Evolutionary conservation across 2,113 vertebrate species (phyloP).

Genomic region (Amphiprion ocellaris): DNA sequence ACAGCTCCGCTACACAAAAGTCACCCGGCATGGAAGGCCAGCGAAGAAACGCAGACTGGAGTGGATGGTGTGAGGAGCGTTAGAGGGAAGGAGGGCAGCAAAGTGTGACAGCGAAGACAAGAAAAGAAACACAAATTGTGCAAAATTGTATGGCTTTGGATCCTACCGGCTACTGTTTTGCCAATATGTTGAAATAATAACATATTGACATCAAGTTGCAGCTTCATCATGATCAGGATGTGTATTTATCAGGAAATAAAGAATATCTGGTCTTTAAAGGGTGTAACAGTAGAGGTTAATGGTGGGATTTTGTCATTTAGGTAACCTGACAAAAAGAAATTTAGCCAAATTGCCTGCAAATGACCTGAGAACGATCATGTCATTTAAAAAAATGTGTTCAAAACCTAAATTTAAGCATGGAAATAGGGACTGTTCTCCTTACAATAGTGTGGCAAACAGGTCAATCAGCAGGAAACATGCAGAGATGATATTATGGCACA

Average conservation of each 20-base stretch:
- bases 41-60: conserved; percentile 57
- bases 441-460: conserved; percentile 35
- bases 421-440: conserved; percentile 25
- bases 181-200: conserved; percentile 20
- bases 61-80: conserved; percentile 25
- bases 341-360: conserved; percentile 42
- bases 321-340: conserved; percentile 47
- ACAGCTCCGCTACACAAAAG: conserved; percentile 62
- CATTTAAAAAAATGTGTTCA: neutral
- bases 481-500: conserved; percentile 46
- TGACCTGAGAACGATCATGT: neutral
- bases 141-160: conserved; percentile 24
- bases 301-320: conserved; percentile 56
- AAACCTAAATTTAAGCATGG: neutral
- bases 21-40: conserved; percentile 64
- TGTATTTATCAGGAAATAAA: neutral
- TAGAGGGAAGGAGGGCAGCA: conserved; percentile 15
- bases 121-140: conserved; percentile 29
- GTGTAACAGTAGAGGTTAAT: conserved; percentile 44
- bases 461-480: conserved; percentile 37
- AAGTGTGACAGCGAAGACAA: conserved; percentile 41
- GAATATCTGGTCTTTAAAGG: conserved; percentile 19
- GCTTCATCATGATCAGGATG: neutral
- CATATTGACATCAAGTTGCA: neutral
- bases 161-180: neutral